Percentiles rank a stretch among this genome's conserved stretches.
Conservation (phyloP, 2,113 vertebrate species). For the Ctenomys sociabilis region DNA sequence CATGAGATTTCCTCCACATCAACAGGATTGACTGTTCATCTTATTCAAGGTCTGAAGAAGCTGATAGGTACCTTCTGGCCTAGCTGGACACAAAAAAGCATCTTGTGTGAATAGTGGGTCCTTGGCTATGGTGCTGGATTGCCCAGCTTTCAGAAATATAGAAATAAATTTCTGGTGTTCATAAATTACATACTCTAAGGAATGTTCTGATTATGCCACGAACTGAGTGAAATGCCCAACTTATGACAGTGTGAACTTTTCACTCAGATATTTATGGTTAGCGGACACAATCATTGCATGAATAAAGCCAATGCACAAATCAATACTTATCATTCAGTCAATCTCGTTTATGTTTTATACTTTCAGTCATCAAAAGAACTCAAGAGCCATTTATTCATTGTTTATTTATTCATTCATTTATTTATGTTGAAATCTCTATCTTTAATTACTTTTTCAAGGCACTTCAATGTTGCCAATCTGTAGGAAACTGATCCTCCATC, state of each 20-base stretch:
- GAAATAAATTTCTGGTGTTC: neutral
- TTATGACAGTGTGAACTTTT: neutral
- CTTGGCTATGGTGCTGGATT: neutral
- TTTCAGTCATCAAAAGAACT: neutral
- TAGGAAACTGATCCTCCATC: neutral
- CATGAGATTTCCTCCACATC: neutral
- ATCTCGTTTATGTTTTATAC: neutral
- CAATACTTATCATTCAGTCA: neutral
- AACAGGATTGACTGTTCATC: neutral
- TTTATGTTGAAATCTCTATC: constrained; percentile 12
- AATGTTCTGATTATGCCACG: neutral
- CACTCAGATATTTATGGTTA: neutral
- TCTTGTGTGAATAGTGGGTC: neutral
- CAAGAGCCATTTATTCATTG: neutral
- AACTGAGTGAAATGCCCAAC: neutral
- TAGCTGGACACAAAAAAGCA: neutral
- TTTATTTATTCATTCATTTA: neutral
- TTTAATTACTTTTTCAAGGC: neutral
- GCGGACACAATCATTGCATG: neutral
- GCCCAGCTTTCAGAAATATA: neutral
- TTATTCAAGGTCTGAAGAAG: neutral
- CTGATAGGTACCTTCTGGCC: neutral
- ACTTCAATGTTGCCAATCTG: neutral
- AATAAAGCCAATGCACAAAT: neutral
- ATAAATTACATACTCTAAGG: neutral